These are phyloP conservation scores for Drosophila asahinai DNA, from an alignment of 1,140 invertebrate species.

Conservation along the genomic window DNA sequence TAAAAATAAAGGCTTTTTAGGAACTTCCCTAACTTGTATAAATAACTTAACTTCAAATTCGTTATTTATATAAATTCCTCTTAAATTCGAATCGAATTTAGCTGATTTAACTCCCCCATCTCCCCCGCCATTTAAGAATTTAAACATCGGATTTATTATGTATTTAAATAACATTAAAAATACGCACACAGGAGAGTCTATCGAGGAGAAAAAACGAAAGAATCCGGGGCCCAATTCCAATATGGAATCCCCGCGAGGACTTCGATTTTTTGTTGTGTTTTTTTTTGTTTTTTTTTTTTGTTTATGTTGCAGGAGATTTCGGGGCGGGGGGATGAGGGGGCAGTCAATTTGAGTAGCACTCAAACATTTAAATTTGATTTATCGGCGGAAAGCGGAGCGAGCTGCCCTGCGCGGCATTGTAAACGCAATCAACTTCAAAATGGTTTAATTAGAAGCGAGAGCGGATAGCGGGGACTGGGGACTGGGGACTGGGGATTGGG, in stretches of 20 bases:
- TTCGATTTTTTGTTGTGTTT: conserved; percentile 12
- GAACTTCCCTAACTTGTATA: too few species aligned
- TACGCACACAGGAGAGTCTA: conserved; percentile 6
- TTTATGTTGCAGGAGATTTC: neutral
- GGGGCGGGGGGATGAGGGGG: neutral
- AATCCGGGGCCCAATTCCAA: conserved; percentile 20
- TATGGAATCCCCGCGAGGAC: conserved; percentile 12
- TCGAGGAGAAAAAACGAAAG: neutral
- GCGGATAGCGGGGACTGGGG: neutral
- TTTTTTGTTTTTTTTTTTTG: neutral
- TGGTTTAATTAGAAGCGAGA: conserved; percentile 68
- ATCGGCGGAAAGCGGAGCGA: conserved; percentile 25
- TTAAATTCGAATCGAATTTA: conserved; percentile 1
- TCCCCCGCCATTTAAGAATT: neutral
- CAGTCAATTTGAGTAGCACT: conserved; percentile 63
- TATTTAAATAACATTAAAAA: conserved; percentile 66
- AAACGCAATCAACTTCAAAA: conserved; percentile 68
- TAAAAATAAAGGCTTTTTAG: too few species aligned
- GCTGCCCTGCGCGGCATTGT: conserved; percentile 21
- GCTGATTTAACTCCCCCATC: neutral
- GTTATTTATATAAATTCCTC: neutral
- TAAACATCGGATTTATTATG: conserved; percentile 45
- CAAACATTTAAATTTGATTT: conserved; percentile 75
- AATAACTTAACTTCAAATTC: neutral
- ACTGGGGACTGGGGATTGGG: neutral